Conservation (phyloP, 2,888 invertebrate genomes). For the Temnothorax ravouxi region DNA sequence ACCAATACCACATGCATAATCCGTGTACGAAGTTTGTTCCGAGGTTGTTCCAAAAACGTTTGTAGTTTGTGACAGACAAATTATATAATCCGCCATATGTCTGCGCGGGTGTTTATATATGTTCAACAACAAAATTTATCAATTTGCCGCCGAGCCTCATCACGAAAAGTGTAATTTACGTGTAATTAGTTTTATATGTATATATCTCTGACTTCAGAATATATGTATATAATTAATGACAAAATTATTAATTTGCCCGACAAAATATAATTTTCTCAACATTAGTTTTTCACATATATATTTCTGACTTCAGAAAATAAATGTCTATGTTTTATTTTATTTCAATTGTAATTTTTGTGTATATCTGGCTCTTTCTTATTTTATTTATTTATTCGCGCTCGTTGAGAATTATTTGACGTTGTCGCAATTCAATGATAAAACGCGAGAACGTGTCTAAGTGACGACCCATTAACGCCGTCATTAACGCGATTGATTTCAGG, state of each 20-base stretch:
- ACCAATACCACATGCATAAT: constrained; percentile 12
- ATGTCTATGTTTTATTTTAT: not conserved
- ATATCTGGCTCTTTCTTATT: not conserved
- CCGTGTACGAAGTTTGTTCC: not conserved
- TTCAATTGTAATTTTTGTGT: not conserved
- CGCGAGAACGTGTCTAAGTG: not conserved
- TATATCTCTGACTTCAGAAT: not conserved
- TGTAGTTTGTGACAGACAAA: not conserved
- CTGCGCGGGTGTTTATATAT: not conserved
- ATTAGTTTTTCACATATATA: not conserved
- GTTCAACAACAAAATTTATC: not conserved
- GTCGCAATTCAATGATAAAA: not conserved
- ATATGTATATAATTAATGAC: not conserved
- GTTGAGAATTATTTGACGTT: not conserved
- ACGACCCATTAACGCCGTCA: constrained; percentile 23
- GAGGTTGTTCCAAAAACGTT: not conserved
- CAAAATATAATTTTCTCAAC: not conserved
- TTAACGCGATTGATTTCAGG: constrained; percentile 79
- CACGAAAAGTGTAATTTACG: not conserved
- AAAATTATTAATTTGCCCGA: not conserved
- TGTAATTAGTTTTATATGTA: not conserved
- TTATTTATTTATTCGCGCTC: not conserved
- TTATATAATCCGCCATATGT: not conserved
- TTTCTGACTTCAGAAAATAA: not conserved
- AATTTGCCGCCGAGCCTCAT: not conserved